phyloP scores from a whole-genome alignment of 2,888 invertebrate genomes.

The Aporophyla nigra region DNA sequence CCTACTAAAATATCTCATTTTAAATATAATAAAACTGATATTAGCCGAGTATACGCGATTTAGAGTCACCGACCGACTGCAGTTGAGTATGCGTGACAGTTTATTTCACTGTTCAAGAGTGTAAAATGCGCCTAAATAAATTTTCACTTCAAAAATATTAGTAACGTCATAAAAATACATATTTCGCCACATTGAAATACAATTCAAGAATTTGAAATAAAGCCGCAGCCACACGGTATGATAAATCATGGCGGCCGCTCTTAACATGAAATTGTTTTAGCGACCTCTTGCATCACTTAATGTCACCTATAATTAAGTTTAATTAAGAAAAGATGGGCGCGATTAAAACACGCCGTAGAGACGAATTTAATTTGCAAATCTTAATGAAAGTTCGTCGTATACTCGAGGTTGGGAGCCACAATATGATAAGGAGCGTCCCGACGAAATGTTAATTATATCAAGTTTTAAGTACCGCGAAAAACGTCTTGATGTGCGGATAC shows the following conservation, averaged over 20 bases:
- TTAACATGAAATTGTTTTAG: slow-evolving; percentile 61
- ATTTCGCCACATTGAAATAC: background rate
- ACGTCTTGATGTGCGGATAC: slow-evolving; percentile 44
- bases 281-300: slow-evolving; percentile 67
- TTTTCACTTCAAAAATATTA: background rate
- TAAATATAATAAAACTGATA: background rate
- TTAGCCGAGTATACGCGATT: background rate
- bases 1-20: no score
- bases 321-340: slow-evolving; percentile 80
- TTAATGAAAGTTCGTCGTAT: slow-evolving; percentile 79
- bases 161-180: background rate
- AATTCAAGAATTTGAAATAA: slow-evolving; percentile 32
- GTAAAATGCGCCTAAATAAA: background rate
- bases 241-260: slow-evolving; percentile 60
- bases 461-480: slow-evolving; percentile 68
- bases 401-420: slow-evolving; percentile 69
- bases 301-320: slow-evolving; percentile 80
- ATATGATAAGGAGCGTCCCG: slow-evolving; percentile 73
- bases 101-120: background rate
- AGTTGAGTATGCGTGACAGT: background rate
- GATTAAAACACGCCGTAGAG: slow-evolving; percentile 80
- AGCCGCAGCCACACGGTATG: slow-evolving; percentile 13
- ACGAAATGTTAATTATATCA: slow-evolving; percentile 80
- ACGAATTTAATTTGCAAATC: slow-evolving; percentile 85
- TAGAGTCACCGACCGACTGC: no score